These are phyloP conservation scores for Sander lucioperca DNA, from an alignment of 2,113 vertebrate genomes.

Conservation along the genomic window DNA sequence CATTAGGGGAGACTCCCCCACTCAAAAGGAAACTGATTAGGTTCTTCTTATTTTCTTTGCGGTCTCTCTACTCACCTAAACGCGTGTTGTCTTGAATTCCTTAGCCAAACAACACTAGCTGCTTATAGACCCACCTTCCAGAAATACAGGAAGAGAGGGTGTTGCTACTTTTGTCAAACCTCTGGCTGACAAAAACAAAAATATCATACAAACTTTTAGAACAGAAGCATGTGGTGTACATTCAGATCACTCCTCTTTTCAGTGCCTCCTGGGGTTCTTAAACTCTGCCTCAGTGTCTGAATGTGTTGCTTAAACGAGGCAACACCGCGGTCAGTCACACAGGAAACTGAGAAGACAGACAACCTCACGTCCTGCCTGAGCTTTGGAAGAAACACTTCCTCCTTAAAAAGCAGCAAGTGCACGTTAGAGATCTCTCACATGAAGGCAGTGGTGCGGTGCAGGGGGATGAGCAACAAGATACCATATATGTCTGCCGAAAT, in stretches of 20 bases:
- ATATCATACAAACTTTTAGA: not conserved
- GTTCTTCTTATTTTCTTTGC: constrained; percentile 21
- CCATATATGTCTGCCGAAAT: not conserved
- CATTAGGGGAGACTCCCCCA: constrained; percentile 4
- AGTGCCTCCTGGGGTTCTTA: constrained; percentile 16
- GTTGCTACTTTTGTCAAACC: constrained; percentile 2
- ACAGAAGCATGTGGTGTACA: constrained; percentile 17
- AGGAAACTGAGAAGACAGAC: constrained; percentile 80
- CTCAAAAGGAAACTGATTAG: constrained; percentile 29
- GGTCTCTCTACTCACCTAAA: constrained; percentile 4
- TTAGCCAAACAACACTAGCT: not conserved
- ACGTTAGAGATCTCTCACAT: constrained; percentile 51
- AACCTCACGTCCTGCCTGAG: constrained; percentile 81
- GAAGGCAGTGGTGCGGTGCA: constrained; percentile 39
- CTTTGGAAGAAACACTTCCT: constrained; percentile 75
- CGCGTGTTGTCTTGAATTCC: constrained; percentile 3
- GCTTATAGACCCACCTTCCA: not conserved
- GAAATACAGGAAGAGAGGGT: not conserved
- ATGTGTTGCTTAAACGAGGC: constrained; percentile 42
- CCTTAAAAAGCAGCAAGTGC: constrained; percentile 56
- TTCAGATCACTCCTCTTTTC: constrained; percentile 37
- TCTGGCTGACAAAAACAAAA: not conserved
- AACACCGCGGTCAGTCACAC: constrained; percentile 76
- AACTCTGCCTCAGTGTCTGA: constrained; percentile 56
- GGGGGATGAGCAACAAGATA: constrained; percentile 9